A percentile compares a stretch with the other conserved stretches of the same genome.
phyloP scores from a whole-genome alignment of 2,888 invertebrate species.

The Dexiosoma caninum region DNA sequence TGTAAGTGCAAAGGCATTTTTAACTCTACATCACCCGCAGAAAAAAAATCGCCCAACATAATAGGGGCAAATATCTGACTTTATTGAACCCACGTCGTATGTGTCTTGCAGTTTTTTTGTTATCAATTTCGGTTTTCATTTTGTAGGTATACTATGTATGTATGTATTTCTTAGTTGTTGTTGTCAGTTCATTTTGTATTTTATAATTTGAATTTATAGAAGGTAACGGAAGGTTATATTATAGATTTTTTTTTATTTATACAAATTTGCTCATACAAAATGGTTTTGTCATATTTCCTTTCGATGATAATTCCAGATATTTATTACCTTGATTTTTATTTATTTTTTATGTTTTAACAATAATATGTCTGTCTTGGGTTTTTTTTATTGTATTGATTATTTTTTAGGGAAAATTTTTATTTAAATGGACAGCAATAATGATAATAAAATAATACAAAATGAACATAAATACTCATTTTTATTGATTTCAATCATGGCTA shows the following conservation, averaged over 20 bases:
- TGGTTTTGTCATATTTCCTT: constrained; percentile 51
- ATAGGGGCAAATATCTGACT: too few relatives aligned
- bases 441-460: constrained; percentile 37
- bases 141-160: not conserved
- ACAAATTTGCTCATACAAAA: constrained; percentile 44
- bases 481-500: constrained; percentile 6
- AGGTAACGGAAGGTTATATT: constrained; percentile 65
- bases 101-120: too few relatives aligned
- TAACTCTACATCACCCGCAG: too few relatives aligned
- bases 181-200: constrained; percentile 37
- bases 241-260: constrained; percentile 36
- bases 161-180: constrained; percentile 11
- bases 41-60: too few relatives aligned
- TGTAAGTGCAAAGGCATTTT: too few relatives aligned
- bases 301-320: constrained; percentile 32
- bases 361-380: constrained; percentile 21
- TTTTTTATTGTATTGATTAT: constrained; percentile 42
- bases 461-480: constrained; percentile 20
- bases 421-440: constrained; percentile 46
- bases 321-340: constrained; percentile 61
- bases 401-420: constrained; percentile 46
- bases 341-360: too few relatives aligned
- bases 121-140: too few relatives aligned
- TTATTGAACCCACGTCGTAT: too few relatives aligned
- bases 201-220: constrained; percentile 55